Evolutionary conservation across 1,140 invertebrate species (phyloP).

Genomic region (Heterodera carotae): DNA sequence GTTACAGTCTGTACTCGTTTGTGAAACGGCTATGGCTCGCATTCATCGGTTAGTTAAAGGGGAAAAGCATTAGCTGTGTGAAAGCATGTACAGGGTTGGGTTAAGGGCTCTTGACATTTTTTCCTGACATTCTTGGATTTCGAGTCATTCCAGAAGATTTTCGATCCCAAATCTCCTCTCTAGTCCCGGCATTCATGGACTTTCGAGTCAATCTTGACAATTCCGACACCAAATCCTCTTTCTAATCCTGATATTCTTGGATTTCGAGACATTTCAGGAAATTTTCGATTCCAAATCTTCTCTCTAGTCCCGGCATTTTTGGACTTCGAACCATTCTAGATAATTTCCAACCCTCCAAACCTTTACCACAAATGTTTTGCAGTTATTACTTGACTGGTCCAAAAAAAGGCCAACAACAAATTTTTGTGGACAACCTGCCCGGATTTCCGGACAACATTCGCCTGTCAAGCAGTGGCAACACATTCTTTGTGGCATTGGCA

Average conservation of each 20-base stretch:
- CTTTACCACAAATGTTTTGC: neutral
- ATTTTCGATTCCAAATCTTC: too few species aligned
- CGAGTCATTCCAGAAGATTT: too few species aligned
- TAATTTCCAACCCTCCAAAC: too few species aligned
- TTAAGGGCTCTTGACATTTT: neutral
- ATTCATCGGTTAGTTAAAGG: constrained; percentile 19
- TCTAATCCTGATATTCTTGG: too few species aligned
- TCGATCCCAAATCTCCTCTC: too few species aligned
- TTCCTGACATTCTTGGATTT: constrained; percentile 7
- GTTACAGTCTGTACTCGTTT: constrained; percentile 30
- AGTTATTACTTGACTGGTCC: constrained; percentile 53
- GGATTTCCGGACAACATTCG: constrained; percentile 67
- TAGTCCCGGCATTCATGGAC: too few species aligned
- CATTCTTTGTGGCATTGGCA: constrained; percentile 47
- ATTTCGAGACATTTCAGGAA: too few species aligned
- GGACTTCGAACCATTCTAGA: too few species aligned
- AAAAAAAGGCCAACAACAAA: constrained; percentile 56
- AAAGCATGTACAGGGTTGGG: too few species aligned
- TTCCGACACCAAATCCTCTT: too few species aligned
- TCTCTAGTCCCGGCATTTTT: too few species aligned
- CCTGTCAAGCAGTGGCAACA: constrained; percentile 58
- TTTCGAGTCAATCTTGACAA: too few species aligned
- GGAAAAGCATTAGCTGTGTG: neutral
- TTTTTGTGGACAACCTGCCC: constrained; percentile 65
- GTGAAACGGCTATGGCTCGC: constrained; percentile 26